Evolutionary conservation across 2,113 vertebrate genomes (phyloP).

Genomic region (Falcunculus frontatus): DNA sequence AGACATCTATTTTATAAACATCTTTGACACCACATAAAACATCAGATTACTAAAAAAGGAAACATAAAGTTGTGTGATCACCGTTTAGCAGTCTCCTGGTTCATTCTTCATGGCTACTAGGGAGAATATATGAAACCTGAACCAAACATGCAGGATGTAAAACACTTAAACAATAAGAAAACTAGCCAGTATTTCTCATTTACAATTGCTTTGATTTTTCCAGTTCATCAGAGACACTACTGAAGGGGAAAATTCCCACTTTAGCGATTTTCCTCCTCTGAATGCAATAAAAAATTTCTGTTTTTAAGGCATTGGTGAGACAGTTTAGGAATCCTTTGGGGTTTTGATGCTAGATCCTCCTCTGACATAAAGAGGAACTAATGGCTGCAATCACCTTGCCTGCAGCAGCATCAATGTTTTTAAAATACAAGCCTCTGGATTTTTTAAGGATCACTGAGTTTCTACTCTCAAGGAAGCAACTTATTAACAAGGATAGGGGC

Average conservation of each 20-base stretch:
- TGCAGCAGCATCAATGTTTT: constrained; percentile 49
- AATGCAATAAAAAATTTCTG: constrained; percentile 18
- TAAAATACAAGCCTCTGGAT: constrained; percentile 58
- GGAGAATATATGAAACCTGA: not conserved
- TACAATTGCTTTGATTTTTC: constrained; percentile 3
- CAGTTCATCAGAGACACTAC: constrained; percentile 3
- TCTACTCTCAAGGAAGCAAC: constrained; percentile 43
- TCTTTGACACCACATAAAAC: not conserved
- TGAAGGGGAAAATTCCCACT: not conserved
- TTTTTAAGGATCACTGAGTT: constrained; percentile 57
- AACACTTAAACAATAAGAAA: not conserved
- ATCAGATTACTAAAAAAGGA: not conserved
- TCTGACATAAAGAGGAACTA: constrained; percentile 61
- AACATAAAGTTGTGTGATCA: not conserved
- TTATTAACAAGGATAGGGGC: constrained; percentile 50
- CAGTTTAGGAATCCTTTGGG: constrained; percentile 49
- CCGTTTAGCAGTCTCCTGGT: not conserved
- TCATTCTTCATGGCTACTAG: not conserved
- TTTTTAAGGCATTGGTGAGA: constrained; percentile 18
- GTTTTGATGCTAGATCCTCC: constrained; percentile 42
- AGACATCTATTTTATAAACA: not conserved
- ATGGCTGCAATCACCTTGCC: constrained; percentile 67
- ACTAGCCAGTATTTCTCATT: not conserved
- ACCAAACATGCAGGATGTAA: not conserved
- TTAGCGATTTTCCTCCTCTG: constrained; percentile 8